phyloP scores from a whole-genome alignment of 2,888 invertebrate genomes.

The Hesperia comma region DNA sequence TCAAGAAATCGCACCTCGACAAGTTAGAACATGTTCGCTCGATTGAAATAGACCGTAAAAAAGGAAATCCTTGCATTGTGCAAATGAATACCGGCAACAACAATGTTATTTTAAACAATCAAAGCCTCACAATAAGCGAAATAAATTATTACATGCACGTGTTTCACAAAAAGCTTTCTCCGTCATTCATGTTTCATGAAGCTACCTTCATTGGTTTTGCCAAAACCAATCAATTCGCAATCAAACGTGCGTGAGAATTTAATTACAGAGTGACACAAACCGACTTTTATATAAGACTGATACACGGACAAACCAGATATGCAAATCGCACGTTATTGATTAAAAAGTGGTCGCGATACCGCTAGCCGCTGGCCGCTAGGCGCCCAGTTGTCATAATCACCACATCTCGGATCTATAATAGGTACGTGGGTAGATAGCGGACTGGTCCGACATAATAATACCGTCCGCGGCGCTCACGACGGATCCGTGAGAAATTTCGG shows the following conservation, averaged over 20 bases:
- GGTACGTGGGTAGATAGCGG: slow-evolving; percentile 66
- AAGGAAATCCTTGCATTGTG: slow-evolving; percentile 43
- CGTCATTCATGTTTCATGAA: slow-evolving; percentile 16
- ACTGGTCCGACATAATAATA: slow-evolving; percentile 76
- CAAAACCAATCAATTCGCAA: slow-evolving; percentile 25
- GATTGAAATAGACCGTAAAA: slow-evolving; percentile 44
- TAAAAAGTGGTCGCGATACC: slow-evolving; percentile 72
- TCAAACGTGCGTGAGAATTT: slow-evolving; percentile 25
- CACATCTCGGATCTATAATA: slow-evolving; percentile 64
- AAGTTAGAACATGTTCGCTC: slow-evolving; percentile 57
- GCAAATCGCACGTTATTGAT: slow-evolving; percentile 70
- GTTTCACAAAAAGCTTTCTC: slow-evolving; percentile 35
- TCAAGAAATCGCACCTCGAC: slow-evolving; percentile 50
- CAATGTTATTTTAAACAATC: slow-evolving; percentile 40
- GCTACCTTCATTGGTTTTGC: slow-evolving; percentile 17
- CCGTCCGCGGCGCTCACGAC: slow-evolving; percentile 64
- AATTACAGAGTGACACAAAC: slow-evolving; percentile 35
- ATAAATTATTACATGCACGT: slow-evolving; percentile 43
- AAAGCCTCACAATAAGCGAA: slow-evolving; percentile 20
- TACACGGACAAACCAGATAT: slow-evolving; percentile 63
- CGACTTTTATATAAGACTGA: slow-evolving; percentile 45
- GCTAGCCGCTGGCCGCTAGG: slow-evolving; percentile 82
- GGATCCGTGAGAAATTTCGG: slow-evolving; percentile 83
- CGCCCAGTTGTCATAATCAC: slow-evolving; percentile 74
- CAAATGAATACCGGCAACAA: slow-evolving; percentile 38